A percentile compares a stretch with the other conserved stretches of the same genome.
phyloP scores from a whole-genome alignment of 1,140 invertebrate species.

The Dreissena polymorpha region DNA sequence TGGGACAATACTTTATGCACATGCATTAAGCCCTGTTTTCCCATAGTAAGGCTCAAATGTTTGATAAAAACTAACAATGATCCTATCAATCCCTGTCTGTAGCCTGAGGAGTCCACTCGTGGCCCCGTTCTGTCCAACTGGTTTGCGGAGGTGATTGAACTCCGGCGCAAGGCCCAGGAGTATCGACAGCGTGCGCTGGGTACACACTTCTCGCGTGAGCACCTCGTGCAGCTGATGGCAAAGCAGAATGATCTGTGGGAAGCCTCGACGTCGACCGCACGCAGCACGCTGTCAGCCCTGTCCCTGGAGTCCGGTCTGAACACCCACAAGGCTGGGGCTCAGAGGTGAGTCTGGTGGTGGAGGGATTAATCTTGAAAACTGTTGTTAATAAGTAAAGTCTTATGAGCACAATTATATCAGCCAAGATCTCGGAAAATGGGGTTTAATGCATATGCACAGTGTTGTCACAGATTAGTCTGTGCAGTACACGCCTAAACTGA shows the following conservation, averaged over 20 bases:
- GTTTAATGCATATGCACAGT: too few relatives aligned
- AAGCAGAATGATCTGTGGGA: conserved; percentile 75
- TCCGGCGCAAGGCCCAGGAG: conserved; percentile 75
- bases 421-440: too few relatives aligned
- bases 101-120: conserved; percentile 39
- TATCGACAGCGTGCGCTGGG: conserved; percentile 76
- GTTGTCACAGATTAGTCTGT: too few relatives aligned
- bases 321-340: conserved; percentile 3
- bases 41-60: too few relatives aligned
- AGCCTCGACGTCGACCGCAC: conserved; percentile 49
- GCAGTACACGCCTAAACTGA: too few relatives aligned
- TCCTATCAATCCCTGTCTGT: background rate
- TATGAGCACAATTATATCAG: too few relatives aligned
- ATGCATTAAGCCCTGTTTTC: too few relatives aligned
- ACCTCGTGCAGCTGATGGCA: conserved; percentile 75
- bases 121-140: conserved; percentile 66
- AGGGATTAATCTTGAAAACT: too few relatives aligned
- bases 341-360: background rate
- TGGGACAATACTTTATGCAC: too few relatives aligned
- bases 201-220: conserved; percentile 77
- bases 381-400: too few relatives aligned
- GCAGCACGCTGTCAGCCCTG: conserved; percentile 68
- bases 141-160: conserved; percentile 77
- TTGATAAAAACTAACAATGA: too few relatives aligned
- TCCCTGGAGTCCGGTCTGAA: conserved; percentile 67